phyloP scores from a whole-genome alignment of 2,888 invertebrate genomes.

The Clistopyga incitator region DNA sequence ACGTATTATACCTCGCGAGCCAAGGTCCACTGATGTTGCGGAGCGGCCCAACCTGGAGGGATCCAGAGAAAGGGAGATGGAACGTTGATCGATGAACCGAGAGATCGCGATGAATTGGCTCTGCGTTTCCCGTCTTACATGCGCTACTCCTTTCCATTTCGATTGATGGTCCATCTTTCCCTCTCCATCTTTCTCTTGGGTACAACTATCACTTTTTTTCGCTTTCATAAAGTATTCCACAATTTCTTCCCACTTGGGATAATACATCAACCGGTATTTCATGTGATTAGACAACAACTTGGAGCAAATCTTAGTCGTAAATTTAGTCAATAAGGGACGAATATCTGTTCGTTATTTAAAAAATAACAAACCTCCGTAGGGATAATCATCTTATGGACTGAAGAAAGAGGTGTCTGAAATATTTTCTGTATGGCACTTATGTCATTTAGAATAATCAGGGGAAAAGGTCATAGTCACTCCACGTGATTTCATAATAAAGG shows the following conservation, averaged over 20 bases:
- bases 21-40: neutral
- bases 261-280: neutral
- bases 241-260: neutral
- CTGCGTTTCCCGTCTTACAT: constrained; percentile 62
- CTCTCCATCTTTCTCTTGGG: constrained; percentile 19
- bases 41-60: neutral
- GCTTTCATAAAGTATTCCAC: neutral
- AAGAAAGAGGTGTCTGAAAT: too few species aligned
- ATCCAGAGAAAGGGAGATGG: constrained; percentile 42
- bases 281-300: neutral
- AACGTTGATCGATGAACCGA: constrained; percentile 81
- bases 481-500: too few species aligned
- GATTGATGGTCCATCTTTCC: constrained; percentile 36
- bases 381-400: too few species aligned
- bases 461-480: too few species aligned
- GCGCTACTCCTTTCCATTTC: constrained; percentile 39
- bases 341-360: too few species aligned
- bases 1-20: constrained; percentile 11
- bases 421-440: too few species aligned
- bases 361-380: too few species aligned
- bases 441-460: too few species aligned
- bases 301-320: neutral
- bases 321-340: too few species aligned
- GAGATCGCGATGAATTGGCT: constrained; percentile 79
- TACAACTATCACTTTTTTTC: constrained; percentile 6